Evolutionary conservation across 2,888 invertebrate genomes (phyloP).

Genomic region (Microctonus brassicae): DNA sequence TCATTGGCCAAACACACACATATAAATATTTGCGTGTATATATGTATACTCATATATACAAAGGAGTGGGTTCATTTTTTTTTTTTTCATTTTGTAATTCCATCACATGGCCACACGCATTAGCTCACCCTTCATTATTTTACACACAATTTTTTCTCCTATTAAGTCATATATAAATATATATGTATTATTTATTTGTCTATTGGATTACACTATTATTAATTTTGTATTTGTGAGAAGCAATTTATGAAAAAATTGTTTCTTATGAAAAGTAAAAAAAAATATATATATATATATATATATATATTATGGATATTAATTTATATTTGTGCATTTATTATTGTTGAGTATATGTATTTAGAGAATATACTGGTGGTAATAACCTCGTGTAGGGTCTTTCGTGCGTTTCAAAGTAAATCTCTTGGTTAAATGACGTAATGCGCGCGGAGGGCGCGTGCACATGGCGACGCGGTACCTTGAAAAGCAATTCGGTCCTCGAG

Average conservation of each 20-base stretch:
- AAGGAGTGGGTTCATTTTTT: background rate
- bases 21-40: too few species aligned
- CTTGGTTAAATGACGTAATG: constrained; percentile 6
- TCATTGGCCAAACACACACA: constrained; percentile 39
- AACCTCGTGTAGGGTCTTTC: constrained; percentile 19
- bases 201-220: too few species aligned
- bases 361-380: background rate
- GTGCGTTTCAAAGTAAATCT: background rate
- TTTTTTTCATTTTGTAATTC: background rate
- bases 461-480: constrained; percentile 28
- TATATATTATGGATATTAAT: too few species aligned
- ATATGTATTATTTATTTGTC: too few species aligned
- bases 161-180: too few species aligned
- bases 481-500: constrained; percentile 15
- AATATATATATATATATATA: too few species aligned
- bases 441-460: background rate
- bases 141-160: too few species aligned
- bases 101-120: background rate
- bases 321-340: background rate
- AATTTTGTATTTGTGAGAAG: too few species aligned
- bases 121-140: background rate
- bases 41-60: background rate
- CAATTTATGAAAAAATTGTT: too few species aligned
- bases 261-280: too few species aligned
- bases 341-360: background rate